These are phyloP conservation scores for Gila orcuttii DNA, from an alignment of 2,113 vertebrate genomes.

Conservation along the genomic window DNA sequence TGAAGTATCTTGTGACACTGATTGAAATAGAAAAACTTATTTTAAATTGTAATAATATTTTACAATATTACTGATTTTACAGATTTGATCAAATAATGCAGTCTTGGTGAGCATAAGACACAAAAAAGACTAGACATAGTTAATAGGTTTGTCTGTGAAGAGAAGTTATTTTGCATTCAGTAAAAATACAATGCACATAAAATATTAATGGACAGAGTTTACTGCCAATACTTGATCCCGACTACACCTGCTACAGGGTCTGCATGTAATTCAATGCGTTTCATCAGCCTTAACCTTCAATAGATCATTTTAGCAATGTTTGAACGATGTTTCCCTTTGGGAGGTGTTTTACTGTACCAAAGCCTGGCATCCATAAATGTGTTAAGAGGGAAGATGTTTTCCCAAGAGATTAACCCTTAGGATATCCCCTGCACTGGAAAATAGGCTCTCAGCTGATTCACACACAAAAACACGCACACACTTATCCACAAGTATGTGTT, in stretches of 20 bases:
- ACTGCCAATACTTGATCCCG: background rate
- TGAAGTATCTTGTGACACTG: background rate
- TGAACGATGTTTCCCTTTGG: background rate
- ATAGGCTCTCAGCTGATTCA: slow-evolving; percentile 73
- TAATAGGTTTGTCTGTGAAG: background rate
- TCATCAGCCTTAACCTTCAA: background rate
- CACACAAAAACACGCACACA: slow-evolving; percentile 37
- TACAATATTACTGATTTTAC: background rate
- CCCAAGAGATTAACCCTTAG: slow-evolving; percentile 63
- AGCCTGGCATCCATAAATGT: slow-evolving; percentile 21
- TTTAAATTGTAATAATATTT: background rate
- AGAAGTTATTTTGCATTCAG: slow-evolving; percentile 2
- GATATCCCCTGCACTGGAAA: slow-evolving; percentile 71
- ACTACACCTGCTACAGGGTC: background rate
- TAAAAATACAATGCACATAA: slow-evolving; percentile 1
- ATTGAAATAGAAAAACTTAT: background rate
- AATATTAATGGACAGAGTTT: background rate
- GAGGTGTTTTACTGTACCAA: slow-evolving; percentile 14
- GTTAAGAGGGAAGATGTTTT: slow-evolving; percentile 67
- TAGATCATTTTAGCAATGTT: background rate
- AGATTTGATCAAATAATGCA: too few species aligned
- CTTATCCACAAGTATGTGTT: slow-evolving; percentile 52
- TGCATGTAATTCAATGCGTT: background rate
- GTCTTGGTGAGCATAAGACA: background rate
- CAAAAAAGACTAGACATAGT: background rate